These are phyloP conservation scores for Notiomystis cincta DNA, from an alignment of 2,113 vertebrate species.

Conservation along the genomic window DNA sequence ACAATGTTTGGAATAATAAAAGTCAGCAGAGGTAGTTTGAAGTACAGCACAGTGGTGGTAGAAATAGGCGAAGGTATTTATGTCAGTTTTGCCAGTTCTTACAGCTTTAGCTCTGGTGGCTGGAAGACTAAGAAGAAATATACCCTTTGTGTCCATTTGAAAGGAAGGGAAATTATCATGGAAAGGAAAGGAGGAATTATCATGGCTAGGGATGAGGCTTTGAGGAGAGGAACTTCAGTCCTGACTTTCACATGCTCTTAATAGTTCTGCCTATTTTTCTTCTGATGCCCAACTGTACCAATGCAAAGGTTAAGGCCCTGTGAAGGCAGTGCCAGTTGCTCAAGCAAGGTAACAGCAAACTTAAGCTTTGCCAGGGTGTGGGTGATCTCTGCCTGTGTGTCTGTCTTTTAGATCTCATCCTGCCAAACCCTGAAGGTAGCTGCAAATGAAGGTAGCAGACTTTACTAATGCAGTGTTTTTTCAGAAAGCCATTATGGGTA, in stretches of 20 bases:
- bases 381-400: fast-evolving
- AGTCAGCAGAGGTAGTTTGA: constrained; percentile 18
- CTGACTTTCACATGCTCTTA: neutral
- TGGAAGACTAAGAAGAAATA: neutral
- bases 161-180: neutral
- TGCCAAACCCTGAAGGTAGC: neutral
- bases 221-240: neutral
- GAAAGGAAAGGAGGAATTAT: neutral
- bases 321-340: neutral
- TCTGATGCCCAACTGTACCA: neutral
- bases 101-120: neutral
- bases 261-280: neutral
- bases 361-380: neutral
- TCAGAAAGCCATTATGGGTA: neutral
- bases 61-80: neutral
- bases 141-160: fast-evolving
- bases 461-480: neutral
- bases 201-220: neutral
- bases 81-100: neutral
- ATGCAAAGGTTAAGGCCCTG: fast-evolving
- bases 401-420: neutral
- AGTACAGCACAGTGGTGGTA: neutral
- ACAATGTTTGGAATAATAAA: constrained; percentile 19
- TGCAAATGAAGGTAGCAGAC: neutral
- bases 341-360: neutral